Evolutionary conservation across 1,140 invertebrate species (phyloP).

Genomic region (Branchinecta lindahli): DNA sequence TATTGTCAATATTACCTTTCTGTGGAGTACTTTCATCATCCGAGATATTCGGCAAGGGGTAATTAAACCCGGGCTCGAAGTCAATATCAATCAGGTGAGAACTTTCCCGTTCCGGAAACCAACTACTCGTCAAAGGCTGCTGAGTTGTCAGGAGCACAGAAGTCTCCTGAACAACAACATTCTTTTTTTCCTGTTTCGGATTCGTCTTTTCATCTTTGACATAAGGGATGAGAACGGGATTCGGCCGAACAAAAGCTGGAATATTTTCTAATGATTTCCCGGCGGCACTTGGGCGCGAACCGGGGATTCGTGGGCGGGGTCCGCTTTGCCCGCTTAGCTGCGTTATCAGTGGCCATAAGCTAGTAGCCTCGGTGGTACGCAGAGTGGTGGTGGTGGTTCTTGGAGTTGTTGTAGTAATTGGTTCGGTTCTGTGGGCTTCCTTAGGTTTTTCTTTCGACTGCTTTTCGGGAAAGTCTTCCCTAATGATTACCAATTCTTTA

Average conservation of each 20-base stretch:
- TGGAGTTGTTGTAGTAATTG: not conserved
- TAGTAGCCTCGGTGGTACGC: too few relatives aligned
- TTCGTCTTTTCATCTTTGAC: not conserved
- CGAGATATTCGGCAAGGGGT: not conserved
- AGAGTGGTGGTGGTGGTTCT: not conserved
- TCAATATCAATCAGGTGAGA: not conserved
- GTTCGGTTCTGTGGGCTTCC: not conserved
- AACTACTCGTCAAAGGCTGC: not conserved
- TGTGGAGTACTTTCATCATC: too few relatives aligned
- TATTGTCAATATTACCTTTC: too few relatives aligned
- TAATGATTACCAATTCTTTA: not conserved
- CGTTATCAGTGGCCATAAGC: too few relatives aligned
- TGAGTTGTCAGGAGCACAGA: not conserved
- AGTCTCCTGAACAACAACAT: not conserved
- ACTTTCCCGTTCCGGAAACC: constrained; percentile 2
- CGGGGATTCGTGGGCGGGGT: not conserved
- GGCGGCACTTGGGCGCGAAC: constrained; percentile 1
- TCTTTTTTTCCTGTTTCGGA: not conserved
- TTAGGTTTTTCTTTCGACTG: not conserved
- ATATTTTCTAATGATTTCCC: not conserved
- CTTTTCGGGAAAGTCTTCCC: not conserved
- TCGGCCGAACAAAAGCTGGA: not conserved
- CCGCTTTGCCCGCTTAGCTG: not conserved
- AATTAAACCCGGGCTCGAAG: not conserved
- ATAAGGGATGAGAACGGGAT: constrained; percentile 1